Percentiles rank a stretch among this genome's conserved stretches.
phyloP scores from a whole-genome alignment of 2,113 vertebrate genomes.

The Gavia stellata region DNA sequence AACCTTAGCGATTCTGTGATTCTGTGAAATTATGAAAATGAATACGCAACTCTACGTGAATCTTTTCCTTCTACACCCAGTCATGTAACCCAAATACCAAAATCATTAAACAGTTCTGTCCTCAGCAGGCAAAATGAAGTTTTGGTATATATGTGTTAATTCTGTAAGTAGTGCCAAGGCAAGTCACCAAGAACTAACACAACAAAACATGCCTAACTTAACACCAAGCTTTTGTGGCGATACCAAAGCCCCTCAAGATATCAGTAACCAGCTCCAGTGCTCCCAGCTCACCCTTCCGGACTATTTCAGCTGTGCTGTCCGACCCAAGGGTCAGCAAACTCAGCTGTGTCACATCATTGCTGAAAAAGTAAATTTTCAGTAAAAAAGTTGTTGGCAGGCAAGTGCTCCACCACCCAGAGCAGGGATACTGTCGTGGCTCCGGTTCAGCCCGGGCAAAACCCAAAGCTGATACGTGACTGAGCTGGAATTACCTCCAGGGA shows the following conservation, averaged over 20 bases:
- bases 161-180: background rate
- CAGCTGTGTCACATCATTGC: background rate
- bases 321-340: background rate
- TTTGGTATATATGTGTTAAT: background rate
- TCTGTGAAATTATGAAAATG: background rate
- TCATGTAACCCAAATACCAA: background rate
- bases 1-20: no score
- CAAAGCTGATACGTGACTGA: no score
- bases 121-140: background rate
- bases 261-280: background rate
- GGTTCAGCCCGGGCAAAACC: fast-evolving
- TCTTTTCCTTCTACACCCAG: background rate
- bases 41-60: background rate
- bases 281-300: background rate
- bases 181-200: background rate
- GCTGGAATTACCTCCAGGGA: background rate
- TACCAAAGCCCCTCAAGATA: background rate
- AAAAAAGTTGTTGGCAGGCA: background rate
- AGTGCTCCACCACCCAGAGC: background rate
- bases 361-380: background rate
- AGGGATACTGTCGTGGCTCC: no score
- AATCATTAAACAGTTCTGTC: background rate
- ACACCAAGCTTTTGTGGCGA: background rate
- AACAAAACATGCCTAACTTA: background rate
- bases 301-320: background rate